A percentile compares a stretch with the other conserved stretches of the same genome.
These are phyloP conservation scores for Galemys pyrenaicus DNA, from an alignment of 2,113 vertebrate species.

Conservation along the genomic window DNA sequence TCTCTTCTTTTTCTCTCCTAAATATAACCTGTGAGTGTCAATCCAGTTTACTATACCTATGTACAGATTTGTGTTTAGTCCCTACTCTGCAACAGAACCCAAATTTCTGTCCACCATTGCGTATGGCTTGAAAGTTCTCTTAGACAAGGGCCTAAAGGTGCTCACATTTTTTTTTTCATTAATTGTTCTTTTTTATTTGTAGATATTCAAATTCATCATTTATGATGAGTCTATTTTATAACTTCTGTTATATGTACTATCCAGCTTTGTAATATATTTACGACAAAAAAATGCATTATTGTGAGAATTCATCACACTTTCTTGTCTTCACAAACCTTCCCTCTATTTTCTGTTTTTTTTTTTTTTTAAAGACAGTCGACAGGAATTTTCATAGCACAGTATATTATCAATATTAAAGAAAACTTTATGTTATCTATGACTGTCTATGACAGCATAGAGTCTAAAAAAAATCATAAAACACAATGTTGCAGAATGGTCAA, in stretches of 20 bases:
- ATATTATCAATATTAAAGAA: background rate
- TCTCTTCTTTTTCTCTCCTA: background rate
- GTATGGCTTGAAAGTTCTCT: rapidly evolving
- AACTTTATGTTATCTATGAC: background rate
- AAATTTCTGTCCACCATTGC: background rate
- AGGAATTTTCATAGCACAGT: background rate
- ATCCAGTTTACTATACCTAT: background rate
- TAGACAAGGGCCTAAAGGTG: background rate
- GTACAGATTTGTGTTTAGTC: background rate
- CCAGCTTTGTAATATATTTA: background rate
- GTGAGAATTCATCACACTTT: background rate
- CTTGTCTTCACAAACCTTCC: background rate
- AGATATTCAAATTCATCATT: background rate
- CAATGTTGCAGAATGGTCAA: background rate
- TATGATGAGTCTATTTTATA: background rate
- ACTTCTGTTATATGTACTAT: background rate
- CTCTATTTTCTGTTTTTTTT: background rate
- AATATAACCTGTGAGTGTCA: background rate
- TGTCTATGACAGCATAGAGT: background rate
- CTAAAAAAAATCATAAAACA: background rate
- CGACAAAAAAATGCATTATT: background rate
- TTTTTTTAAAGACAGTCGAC: background rate
- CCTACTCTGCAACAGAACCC: background rate
- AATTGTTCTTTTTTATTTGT: background rate
- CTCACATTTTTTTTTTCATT: background rate